These are phyloP conservation scores for Syrista parreyssii DNA, from an alignment of 2,888 invertebrate genomes.

Conservation along the genomic window DNA sequence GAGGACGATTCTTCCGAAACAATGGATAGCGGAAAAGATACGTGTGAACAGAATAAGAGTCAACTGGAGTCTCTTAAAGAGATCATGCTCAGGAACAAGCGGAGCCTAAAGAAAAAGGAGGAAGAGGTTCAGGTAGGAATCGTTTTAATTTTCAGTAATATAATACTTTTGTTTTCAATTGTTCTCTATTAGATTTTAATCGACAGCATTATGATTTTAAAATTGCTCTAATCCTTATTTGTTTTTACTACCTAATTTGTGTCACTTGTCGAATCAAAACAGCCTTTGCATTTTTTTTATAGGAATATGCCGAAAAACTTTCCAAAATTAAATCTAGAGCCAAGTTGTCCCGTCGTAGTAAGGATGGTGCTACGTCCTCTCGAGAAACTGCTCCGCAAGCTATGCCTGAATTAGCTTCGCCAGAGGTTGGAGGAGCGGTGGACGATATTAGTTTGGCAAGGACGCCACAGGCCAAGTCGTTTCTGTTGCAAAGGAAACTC, in stretches of 20 bases:
- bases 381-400: constrained; percentile 42
- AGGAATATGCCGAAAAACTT: constrained; percentile 64
- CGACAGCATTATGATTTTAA: no score
- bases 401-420: constrained; percentile 34
- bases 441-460: constrained; percentile 57
- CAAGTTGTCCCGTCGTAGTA: constrained; percentile 53
- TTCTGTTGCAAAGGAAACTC: constrained; percentile 60
- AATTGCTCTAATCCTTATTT: no score
- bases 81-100: constrained; percentile 57
- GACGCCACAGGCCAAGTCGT: constrained; percentile 60
- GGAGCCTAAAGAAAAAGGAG: constrained; percentile 58
- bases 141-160: constrained; percentile 4
- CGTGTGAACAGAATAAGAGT: constrained; percentile 52
- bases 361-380: constrained; percentile 44
- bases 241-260: no score
- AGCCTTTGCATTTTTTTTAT: constrained; percentile 20
- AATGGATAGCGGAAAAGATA: constrained; percentile 39
- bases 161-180: neutral
- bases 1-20: constrained; percentile 45
- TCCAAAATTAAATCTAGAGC: constrained; percentile 64
- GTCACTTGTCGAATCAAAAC: no score
- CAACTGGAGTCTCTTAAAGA: constrained; percentile 58
- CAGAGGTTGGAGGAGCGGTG: constrained; percentile 38
- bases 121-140: constrained; percentile 59
- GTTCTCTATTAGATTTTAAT: no score